These are phyloP conservation scores for Mionectes macconnelli DNA, from an alignment of 2,113 vertebrate genomes.

Conservation along the genomic window DNA sequence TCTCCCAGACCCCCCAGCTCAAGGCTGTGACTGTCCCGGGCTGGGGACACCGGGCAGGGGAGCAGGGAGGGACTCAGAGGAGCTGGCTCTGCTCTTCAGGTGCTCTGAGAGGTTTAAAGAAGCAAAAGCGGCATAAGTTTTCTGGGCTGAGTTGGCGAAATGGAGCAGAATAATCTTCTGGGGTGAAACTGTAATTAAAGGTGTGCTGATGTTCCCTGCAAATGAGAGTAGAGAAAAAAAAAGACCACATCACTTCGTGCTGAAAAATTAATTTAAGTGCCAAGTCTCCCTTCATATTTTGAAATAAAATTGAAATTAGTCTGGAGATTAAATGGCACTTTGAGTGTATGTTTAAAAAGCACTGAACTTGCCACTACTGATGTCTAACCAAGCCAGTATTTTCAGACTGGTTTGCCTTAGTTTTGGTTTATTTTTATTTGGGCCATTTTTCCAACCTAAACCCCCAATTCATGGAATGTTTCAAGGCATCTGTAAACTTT, in stretches of 20 bases:
- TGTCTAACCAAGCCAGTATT: not conserved
- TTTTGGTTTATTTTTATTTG: not conserved
- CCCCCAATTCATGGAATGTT: not conserved
- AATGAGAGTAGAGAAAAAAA: not conserved
- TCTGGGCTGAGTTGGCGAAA: not conserved
- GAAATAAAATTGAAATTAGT: not conserved
- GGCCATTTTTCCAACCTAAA: not conserved
- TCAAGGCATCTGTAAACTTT: not conserved
- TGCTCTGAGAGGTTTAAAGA: not conserved
- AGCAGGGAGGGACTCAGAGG: not conserved
- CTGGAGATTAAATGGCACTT: not conserved
- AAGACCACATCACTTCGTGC: not conserved
- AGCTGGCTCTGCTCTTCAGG: not conserved
- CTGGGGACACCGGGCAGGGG: too few relatives aligned
- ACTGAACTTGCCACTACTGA: not conserved
- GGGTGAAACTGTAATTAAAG: not conserved
- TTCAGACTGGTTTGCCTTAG: not conserved
- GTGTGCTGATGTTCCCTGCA: not conserved
- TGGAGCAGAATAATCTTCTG: not conserved
- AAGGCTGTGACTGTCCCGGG: fast-evolving
- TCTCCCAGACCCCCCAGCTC: fast-evolving
- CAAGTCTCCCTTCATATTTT: not conserved
- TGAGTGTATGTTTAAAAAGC: not conserved
- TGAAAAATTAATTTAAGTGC: not conserved
- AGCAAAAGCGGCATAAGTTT: not conserved